Evolutionary conservation across 1,140 invertebrate genomes (phyloP), one percentile per base, ranked within the genome.

Genomic region (Sweltsa coloradensis): DNA sequence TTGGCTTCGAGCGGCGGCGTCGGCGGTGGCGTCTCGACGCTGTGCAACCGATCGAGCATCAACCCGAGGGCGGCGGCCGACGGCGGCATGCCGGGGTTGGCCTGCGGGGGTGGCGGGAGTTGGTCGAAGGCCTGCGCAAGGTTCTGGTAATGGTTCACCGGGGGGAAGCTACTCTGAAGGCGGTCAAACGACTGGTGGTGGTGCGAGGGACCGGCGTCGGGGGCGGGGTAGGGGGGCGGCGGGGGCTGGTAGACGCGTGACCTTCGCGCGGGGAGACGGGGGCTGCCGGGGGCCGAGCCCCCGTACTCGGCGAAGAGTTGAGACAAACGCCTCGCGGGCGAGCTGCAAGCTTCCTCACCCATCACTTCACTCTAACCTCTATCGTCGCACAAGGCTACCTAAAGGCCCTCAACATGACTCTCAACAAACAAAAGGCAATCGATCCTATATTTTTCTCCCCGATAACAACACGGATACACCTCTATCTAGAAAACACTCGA

Each of bases 251-350:
- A 53, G 51, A 41, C 49, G 53, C 73, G 74, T 24, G 68, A 59
- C 3, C 73, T 65, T 13, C 80, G 69, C 3, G 81, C 75, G 68
- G 81, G 55, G 13, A 84, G 60, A 45, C 80, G 66, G 6, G 82
- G 79, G 60, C 79, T 82, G 51, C 77, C 78, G 7, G 80, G 75
- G 1, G 75, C 79, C 37, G 78, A 78, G 41, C 29, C 69, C 54
- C 4, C 60, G 55, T 1, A 63, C 65, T 52, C 64, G 68, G 50
- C 63, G 66, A 85, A 82, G 51, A 85, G 82, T 68, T 85, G 81
- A 59, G 83, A 85, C 57, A 85, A 66, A 53, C 83, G 74, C 54
- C 77, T 69, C 57, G 72, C 73, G 57, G 69, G 66, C 55, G 71
- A 34, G 29, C 43, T 31, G 18, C 41, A 19, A n/a, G 29, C 7